A percentile compares a stretch with the other conserved stretches of the same genome.
These are phyloP conservation scores for Galaxea fascicularis DNA, from an alignment of 92 coral and sea anemone species.

Conservation along the genomic window DNA sequence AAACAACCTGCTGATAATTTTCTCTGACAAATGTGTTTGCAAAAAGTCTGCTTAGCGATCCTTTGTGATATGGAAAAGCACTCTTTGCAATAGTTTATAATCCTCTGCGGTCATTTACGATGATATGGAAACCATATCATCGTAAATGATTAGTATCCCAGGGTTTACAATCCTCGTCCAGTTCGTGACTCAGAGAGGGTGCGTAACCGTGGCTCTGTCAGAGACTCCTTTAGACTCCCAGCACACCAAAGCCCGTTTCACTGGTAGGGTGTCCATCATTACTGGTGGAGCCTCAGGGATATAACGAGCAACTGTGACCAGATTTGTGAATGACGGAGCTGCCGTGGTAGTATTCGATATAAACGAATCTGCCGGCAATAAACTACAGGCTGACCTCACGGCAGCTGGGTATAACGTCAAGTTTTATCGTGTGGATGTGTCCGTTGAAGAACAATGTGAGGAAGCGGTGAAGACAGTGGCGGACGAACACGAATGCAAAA, in stretches of 20 bases:
- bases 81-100: too few relatives aligned
- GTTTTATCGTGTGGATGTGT: constrained; percentile 68
- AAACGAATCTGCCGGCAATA: constrained; percentile 60
- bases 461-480: constrained; percentile 67
- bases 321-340: constrained; percentile 77
- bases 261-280: constrained; percentile 62
- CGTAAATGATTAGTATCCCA: too few relatives aligned
- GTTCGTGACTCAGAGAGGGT: too few relatives aligned
- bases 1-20: too few relatives aligned
- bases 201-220: neutral
- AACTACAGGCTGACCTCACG: constrained; percentile 50
- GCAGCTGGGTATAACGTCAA: constrained; percentile 51
- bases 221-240: constrained; percentile 47
- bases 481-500: constrained; percentile 41
- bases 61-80: too few relatives aligned
- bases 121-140: too few relatives aligned
- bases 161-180: too few relatives aligned
- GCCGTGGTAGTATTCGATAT: constrained; percentile 73
- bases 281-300: constrained; percentile 85
- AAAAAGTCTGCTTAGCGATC: too few relatives aligned
- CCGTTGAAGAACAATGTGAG: constrained; percentile 61
- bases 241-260: constrained; percentile 63
- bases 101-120: too few relatives aligned
- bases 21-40: too few relatives aligned
- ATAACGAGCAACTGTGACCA: constrained; percentile 68